Base-by-base conservation (phyloP, 2,113 vertebrate species). In the Dipodomys ordii region DNA sequence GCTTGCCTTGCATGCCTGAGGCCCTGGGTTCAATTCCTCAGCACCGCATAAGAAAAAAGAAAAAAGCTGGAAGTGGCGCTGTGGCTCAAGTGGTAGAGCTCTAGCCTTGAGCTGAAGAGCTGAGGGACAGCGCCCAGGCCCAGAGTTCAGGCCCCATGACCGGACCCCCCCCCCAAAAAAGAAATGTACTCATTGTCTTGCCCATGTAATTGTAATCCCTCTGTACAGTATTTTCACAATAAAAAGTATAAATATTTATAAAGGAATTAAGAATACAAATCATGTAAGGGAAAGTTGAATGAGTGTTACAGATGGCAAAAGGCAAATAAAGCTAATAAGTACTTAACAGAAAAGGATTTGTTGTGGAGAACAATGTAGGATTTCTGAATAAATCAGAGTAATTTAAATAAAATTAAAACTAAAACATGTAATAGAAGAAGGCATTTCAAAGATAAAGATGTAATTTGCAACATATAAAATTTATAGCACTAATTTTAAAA, bases 401-500 rank as follows among this genome's bases (percentile, higher is more conserved):
- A 90, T 72, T 68, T 93, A 88, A 95, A 44, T 22, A 53, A 92
- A 86, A 77, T 65, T 86, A 7, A 53, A 69, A 69, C 72, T 95
- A 68, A 96, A 94, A 72, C 46, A 83, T 3, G 20, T 44, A 92
- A 46, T 32, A 74, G 46, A 60, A 76, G 2, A 85, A 90, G 88
- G 27, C 13, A 92, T 83, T 88, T 92, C 12, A 73, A 76, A 64
- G 23, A 10, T 81, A 76, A 88, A 78, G 53, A 78, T 93, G 32
- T 81, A 81, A 84, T 84, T 94, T 92, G 13, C 20, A 39, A 49
- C 39, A 60, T 39, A 76, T 18, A 83, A 77, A 60, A 92, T 93
- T 86, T 46, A 68, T 88, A 86, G 30, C 87, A 71, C 84, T 90
- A 88, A 57, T 93, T 96, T 96, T 65, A 84, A 79, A 82, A 93